A percentile compares a stretch with the other conserved stretches of the same genome.
These are phyloP conservation scores for Grus americana DNA, from an alignment of 2,113 vertebrate species.

Conservation along the genomic window DNA sequence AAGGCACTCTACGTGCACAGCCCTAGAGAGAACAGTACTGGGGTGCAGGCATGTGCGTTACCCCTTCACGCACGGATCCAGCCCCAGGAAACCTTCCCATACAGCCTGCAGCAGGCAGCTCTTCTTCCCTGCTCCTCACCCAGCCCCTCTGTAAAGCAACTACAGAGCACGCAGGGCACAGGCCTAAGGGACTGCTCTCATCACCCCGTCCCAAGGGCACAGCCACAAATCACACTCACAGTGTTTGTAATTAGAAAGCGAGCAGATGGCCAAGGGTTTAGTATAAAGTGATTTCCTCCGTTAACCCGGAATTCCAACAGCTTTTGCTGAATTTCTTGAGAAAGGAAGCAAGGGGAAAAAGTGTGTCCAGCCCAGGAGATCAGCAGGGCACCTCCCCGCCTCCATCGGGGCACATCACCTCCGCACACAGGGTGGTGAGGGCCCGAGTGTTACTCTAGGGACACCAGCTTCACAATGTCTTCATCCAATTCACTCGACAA, in stretches of 20 bases:
- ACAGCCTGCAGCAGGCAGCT: background rate
- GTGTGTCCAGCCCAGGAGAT: accelerated
- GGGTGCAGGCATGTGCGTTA: background rate
- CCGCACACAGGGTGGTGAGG: background rate
- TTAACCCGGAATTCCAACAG: background rate
- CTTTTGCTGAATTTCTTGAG: background rate
- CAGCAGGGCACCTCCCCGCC: background rate
- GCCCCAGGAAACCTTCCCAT: background rate
- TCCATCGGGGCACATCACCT: background rate
- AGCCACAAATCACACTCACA: background rate
- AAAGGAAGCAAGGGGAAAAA: background rate
- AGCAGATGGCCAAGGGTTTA: background rate
- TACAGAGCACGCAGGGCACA: background rate
- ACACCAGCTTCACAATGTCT: background rate
- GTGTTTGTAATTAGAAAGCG: background rate
- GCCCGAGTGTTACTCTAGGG: background rate
- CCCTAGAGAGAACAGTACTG: background rate
- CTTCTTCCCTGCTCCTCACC: background rate
- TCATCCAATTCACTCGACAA: accelerated
- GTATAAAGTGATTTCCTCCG: background rate
- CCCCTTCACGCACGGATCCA: background rate
- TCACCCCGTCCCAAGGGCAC: background rate
- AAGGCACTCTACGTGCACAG: accelerated
- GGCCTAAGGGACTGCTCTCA: background rate
- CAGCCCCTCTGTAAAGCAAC: background rate